phyloP scores from a whole-genome alignment of 2,797 vertebrate species.

The Mormyrops attenuatus region DNA sequence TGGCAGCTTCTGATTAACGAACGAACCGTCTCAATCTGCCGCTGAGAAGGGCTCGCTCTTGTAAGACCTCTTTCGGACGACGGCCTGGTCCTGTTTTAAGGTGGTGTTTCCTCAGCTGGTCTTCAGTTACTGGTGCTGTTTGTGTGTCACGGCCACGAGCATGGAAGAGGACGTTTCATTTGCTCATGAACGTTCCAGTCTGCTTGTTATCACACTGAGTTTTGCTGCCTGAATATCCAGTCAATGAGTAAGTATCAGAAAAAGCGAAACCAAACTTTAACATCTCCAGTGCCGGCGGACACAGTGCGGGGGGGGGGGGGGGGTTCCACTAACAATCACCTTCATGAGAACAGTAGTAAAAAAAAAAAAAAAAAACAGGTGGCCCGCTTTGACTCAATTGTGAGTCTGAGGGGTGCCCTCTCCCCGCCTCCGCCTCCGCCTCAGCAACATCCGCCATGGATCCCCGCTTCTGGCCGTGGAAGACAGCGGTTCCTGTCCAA shows the following conservation, averaged over 20 bases:
- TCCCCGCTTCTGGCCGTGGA: background rate
- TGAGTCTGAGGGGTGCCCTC: background rate
- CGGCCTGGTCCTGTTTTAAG: background rate
- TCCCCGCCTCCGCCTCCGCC: background rate
- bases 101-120: background rate
- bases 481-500: background rate
- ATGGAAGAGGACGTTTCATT: background rate
- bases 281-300: background rate
- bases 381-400: background rate
- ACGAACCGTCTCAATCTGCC: slow-evolving; percentile 69
- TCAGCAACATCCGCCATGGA: background rate
- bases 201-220: background rate
- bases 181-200: background rate
- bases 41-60: slow-evolving; percentile 39
- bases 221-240: background rate
- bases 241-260: no score
- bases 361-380: background rate
- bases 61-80: background rate
- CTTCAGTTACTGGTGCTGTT: background rate
- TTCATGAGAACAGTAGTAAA: background rate
- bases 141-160: background rate
- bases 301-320: background rate
- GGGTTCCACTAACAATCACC: no score
- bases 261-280: background rate
- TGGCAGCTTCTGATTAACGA: slow-evolving; percentile 68